Evolutionary conservation across 2,797 vertebrate genomes (phyloP).

Genomic region (Pangasius macronema): DNA sequence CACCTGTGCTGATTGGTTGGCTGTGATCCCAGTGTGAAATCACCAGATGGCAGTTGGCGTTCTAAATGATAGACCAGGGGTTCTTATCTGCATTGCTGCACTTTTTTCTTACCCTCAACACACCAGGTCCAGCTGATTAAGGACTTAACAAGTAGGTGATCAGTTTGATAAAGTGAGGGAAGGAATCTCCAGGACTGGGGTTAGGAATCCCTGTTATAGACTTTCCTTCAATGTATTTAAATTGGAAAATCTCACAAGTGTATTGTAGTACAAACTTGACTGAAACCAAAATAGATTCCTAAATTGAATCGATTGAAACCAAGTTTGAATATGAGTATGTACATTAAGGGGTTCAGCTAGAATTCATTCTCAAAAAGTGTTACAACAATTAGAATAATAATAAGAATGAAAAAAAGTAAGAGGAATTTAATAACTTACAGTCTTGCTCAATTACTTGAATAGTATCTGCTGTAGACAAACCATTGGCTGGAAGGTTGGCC

Average conservation of each 20-base stretch:
- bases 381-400: neutral
- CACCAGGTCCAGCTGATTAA: neutral
- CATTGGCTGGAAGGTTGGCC: slow-evolving; percentile 5
- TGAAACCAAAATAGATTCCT: neutral
- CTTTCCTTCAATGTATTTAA: neutral
- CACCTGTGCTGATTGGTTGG: neutral
- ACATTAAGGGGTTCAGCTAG: neutral
- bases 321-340: neutral
- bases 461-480: slow-evolving; percentile 1
- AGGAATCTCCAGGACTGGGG: neutral
- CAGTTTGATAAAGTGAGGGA: neutral
- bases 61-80: neutral
- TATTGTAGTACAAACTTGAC: neutral
- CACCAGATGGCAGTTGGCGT: neutral
- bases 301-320: neutral
- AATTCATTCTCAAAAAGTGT: neutral
- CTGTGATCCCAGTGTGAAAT: neutral
- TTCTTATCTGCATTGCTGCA: neutral
- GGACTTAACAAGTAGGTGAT: neutral
- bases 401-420: neutral
- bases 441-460: slow-evolving; percentile 11
- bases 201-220: neutral
- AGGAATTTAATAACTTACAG: neutral
- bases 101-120: neutral
- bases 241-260: neutral